Percentiles rank a stretch among this genome's conserved stretches.
These are phyloP conservation scores for Onychomys arenicola DNA, from an alignment of 2,797 vertebrate species.

Conservation along the genomic window DNA sequence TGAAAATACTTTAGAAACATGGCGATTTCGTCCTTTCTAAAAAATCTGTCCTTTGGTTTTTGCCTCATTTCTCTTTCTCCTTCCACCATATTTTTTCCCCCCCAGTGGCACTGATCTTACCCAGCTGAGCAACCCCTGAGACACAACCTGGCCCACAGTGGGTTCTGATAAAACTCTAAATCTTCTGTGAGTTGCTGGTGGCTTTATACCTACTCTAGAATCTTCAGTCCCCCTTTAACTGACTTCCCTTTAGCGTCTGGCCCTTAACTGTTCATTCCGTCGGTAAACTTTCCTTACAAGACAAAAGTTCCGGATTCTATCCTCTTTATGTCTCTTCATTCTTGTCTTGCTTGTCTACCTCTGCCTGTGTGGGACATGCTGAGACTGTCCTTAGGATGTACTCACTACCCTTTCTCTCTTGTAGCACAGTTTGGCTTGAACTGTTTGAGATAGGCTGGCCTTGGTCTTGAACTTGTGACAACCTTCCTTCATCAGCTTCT, in stretches of 20 bases:
- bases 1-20: neutral
- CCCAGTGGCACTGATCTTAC: neutral
- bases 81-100: neutral
- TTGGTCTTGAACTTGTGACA: neutral
- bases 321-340: neutral
- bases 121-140: neutral
- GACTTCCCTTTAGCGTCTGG: neutral
- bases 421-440: neutral
- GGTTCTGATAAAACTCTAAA: conserved; percentile 5
- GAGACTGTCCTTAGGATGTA: neutral
- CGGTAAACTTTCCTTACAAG: neutral
- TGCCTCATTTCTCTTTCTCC: conserved; percentile 1
- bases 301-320: neutral
- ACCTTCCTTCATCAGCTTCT: neutral
- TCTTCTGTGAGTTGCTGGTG: neutral
- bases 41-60: neutral
- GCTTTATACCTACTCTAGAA: neutral
- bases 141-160: neutral
- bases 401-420: neutral
- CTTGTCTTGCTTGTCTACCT: neutral
- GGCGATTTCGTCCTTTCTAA: neutral
- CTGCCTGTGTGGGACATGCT: neutral
- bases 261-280: neutral
- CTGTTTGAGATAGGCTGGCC: neutral
- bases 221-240: neutral